These are phyloP conservation scores for Recurvirostra avosetta DNA, from an alignment of 2,113 vertebrate species.

Conservation along the genomic window DNA sequence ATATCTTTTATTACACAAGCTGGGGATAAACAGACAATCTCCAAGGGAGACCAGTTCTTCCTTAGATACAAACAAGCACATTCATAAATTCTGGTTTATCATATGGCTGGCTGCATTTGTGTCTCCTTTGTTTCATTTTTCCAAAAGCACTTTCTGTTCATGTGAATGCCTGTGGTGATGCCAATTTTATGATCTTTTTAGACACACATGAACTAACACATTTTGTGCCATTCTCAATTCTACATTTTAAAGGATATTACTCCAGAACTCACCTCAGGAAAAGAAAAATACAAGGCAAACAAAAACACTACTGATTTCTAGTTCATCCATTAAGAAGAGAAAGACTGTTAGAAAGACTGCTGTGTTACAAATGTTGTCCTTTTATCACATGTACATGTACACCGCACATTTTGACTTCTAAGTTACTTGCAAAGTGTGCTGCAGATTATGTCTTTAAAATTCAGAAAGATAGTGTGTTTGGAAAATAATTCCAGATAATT, in stretches of 20 bases:
- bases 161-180: background rate
- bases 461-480: background rate
- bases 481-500: background rate
- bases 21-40: background rate
- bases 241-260: background rate
- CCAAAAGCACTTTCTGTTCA: background rate
- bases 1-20: background rate
- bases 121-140: background rate
- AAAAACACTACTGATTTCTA: background rate
- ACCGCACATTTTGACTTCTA: background rate
- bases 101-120: background rate
- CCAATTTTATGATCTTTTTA: background rate
- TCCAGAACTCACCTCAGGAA: background rate
- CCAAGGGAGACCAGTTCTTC: background rate
- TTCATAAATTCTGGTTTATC: background rate
- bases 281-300: background rate
- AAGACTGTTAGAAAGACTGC: rapidly evolving
- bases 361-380: background rate
- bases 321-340: background rate
- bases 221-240: background rate
- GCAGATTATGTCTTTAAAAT: background rate
- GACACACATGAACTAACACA: background rate
- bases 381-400: background rate
- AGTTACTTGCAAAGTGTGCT: background rate
- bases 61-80: background rate